Base-by-base conservation (phyloP, 1,140 invertebrate species). In the Muscidifurax raptorellus region DNA sequence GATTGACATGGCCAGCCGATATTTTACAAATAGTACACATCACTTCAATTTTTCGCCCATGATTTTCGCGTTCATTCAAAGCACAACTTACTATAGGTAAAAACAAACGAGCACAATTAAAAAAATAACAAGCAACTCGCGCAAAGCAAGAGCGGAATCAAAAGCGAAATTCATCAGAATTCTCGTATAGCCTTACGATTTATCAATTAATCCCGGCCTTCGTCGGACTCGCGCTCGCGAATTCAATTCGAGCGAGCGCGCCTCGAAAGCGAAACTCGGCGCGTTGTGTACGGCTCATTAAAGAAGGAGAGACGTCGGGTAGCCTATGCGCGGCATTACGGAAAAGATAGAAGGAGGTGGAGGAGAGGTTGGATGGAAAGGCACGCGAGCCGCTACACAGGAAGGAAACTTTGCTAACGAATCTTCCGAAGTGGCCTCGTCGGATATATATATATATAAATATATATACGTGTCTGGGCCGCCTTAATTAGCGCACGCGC, bases 401-500 rank as follows among this genome's bases (percentile, higher is more conserved):
- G 80, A 81, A 69, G 80, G 66, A 81, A 82, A 75, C 80, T 82
- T 64, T 22, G 80, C 80, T 82, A 82, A 82, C 80, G 80, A 82
- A 82, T 82, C 80, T 82, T 75, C 52, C 80, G 30, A 82, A 82
- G 80, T 82, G 71, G 80, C 71, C 80, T 59, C 44, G 40, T 75
- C 44, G 67, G 71, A 9, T 40, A 40, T 40, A 40, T 40, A 40
- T 40, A 9, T 40, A 40, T 40, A 40, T 40, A 40, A 1, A 9
- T 40, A 40, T 9, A 36, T 75, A n/a, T 40, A 15, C 4, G 6
- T 52, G 25, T 5, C 15, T 36, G 66, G n/a, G 47, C 71, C 44
- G 27, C 69, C 71, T 74, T 74, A 75, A 82, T 82, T 82, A 82
- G 80, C 80, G 47, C 77, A 47, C 27, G 80, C 15, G 44, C 47